A percentile compares a stretch with the other conserved stretches of the same genome.
These are phyloP conservation scores for Drosophila nigromelanica DNA, from an alignment of 1,140 invertebrate genomes.

Conservation along the genomic window DNA sequence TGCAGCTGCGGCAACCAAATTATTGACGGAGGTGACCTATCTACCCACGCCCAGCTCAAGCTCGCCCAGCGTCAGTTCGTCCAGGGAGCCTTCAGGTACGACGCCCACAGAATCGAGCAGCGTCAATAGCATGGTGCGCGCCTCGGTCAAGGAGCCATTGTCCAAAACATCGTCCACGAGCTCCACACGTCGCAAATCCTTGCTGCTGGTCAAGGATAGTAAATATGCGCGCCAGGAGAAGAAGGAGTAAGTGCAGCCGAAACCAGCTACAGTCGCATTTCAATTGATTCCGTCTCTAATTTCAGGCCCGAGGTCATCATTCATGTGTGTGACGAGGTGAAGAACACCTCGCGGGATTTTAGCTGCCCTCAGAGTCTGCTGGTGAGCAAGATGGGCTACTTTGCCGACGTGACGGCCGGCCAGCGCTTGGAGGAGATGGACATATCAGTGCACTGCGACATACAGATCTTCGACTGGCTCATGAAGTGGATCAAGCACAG, in stretches of 20 bases:
- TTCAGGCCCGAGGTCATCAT: slow-evolving; percentile 92
- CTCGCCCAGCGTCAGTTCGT: slow-evolving; percentile 17
- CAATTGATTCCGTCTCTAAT: slow-evolving; percentile 48
- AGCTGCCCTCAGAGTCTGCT: slow-evolving; percentile 93
- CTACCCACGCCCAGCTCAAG: slow-evolving; percentile 4
- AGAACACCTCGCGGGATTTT: slow-evolving; percentile 94
- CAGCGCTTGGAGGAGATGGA: slow-evolving; percentile 97
- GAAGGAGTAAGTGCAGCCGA: slow-evolving; percentile 54
- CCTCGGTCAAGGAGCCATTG: slow-evolving; percentile 55
- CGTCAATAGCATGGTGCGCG: slow-evolving; percentile 54
- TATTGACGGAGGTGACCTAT: slow-evolving; percentile 33
- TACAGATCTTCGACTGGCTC: slow-evolving; percentile 97
- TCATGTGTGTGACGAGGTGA: slow-evolving; percentile 94
- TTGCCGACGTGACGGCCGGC: slow-evolving; percentile 93
- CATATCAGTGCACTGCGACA: slow-evolving; percentile 97
- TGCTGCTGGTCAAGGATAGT: slow-evolving; percentile 64
- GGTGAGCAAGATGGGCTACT: slow-evolving; percentile 96
- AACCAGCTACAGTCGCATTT: background rate
- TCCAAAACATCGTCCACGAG: slow-evolving; percentile 8
- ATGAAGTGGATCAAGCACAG: slow-evolving; percentile 96
- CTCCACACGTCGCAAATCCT: slow-evolving; percentile 52
- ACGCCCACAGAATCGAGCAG: slow-evolving; percentile 7
- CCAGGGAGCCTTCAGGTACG: slow-evolving; percentile 4
- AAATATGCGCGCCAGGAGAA: slow-evolving; percentile 67
- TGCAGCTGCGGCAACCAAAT: slow-evolving; percentile 15